A percentile compares a stretch with the other conserved stretches of the same genome.
Evolutionary conservation across 2,888 invertebrate species (phyloP).

Genomic region (Lysandra bellargus): DNA sequence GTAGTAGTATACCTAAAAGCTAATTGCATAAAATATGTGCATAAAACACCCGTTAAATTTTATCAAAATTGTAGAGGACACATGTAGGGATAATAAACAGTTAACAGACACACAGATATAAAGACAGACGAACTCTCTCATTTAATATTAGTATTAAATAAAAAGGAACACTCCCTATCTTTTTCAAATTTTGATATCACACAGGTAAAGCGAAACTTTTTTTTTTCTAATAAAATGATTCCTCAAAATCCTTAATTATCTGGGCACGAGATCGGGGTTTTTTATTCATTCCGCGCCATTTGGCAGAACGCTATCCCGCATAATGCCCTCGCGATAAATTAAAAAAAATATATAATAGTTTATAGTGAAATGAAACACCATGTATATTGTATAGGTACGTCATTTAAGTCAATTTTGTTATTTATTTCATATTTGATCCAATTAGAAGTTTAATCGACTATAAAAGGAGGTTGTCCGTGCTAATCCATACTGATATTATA

Average conservation of each 20-base stretch:
- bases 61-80: no score
- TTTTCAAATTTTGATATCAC: constrained; percentile 61
- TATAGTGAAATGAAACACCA: constrained; percentile 18
- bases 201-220: constrained; percentile 75
- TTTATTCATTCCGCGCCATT: constrained; percentile 68
- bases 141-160: background rate
- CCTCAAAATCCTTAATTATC: constrained; percentile 75
- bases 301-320: constrained; percentile 55
- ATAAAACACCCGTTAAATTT: no score
- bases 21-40: no score
- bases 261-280: constrained; percentile 75
- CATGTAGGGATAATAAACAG: no score
- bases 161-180: constrained; percentile 51
- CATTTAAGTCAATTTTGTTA: constrained; percentile 10
- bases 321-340: constrained; percentile 46
- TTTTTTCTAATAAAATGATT: constrained; percentile 64
- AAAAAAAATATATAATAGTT: constrained; percentile 39
- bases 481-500: no score
- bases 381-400: background rate
- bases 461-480: no score
- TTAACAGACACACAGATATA: background rate
- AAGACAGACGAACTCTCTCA: background rate
- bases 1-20: no score
- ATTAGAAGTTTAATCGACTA: background rate
- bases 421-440: constrained; percentile 24